Evolutionary conservation across 2,888 invertebrate genomes (phyloP).

Genomic region (Apodemia duryi): DNA sequence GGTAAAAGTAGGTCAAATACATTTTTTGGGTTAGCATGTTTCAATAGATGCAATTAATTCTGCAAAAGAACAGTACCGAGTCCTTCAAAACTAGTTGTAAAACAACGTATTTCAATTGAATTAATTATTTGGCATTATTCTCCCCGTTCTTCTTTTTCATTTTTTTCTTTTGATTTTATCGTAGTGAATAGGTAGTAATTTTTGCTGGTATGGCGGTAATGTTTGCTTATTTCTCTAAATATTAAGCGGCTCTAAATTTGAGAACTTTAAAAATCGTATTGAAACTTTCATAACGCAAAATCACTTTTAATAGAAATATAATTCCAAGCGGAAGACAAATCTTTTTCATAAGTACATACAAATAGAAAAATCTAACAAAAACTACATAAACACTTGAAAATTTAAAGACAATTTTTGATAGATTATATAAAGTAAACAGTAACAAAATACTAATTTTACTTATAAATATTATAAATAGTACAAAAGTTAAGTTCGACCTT

Average conservation of each 20-base stretch:
- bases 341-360: conserved; percentile 3
- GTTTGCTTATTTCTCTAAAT: neutral
- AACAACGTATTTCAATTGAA: neutral
- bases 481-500: conserved; percentile 7
- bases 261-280: neutral
- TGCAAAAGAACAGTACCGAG: neutral
- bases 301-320: neutral
- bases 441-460: conserved; percentile 1
- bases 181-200: neutral
- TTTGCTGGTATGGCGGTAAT: neutral
- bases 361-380: conserved; percentile 8
- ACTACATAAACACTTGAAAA: neutral
- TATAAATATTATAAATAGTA: conserved; percentile 11
- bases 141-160: too few species aligned
- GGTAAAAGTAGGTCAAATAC: neutral
- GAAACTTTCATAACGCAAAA: neutral
- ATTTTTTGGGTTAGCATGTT: neutral
- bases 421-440: neutral
- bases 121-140: neutral
- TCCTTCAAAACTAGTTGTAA: neutral
- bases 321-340: neutral
- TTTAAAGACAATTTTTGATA: neutral
- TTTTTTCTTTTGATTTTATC: too few species aligned
- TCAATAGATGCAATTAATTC: neutral
- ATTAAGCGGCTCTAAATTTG: neutral